Base-by-base conservation (phyloP, 23 tunicate species). In the Oikopleura albicans region DNA sequence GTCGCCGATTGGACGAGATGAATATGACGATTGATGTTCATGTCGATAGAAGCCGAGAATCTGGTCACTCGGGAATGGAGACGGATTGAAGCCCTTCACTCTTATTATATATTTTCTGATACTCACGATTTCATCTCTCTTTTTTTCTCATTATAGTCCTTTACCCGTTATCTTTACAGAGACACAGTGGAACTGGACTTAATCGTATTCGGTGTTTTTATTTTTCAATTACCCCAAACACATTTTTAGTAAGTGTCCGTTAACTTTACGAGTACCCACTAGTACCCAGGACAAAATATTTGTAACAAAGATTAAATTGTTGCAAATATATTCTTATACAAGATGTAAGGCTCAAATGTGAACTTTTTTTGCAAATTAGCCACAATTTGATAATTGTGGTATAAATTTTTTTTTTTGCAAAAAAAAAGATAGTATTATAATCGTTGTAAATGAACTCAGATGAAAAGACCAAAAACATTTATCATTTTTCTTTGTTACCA, bases 1-100 rank as follows among this genome's bases (percentile, higher is more conserved):
- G 35, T 16, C 27, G 79, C 2, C 27, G 35, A 71, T 29, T 71
- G 27, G 79, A 71, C 35, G 34, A 71, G 2, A 71, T 71, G 79
- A 71, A 27, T 4, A 71, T 71, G 79, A 16, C 79, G 79, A 71
- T 71, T 71, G 79, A 71, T 31, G 79, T 71, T 31, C 79, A 71
- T 71, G 79, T 71, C 31, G 79, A 71, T 71, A 34, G 79, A 2
- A 16, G 36, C 37, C 79, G 37, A 71, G 35, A 71, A 71, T 29
- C 79, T 37, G 27, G 37, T 16, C 37, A 34, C 33, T 71, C 79
- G 28, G 79, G 79, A 31, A 71, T 71, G 79, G 79, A 71, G 37
- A 71, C 79, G 2, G 79, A 71, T 16, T 71, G 31, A 71, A 8
- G 59, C 59, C 59, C 22, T 8, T 22, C 59, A 49, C 16, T 22